These are phyloP conservation scores for Muraenolepis orangiensis DNA, from an alignment of 2,797 vertebrate species.

Conservation along the genomic window DNA sequence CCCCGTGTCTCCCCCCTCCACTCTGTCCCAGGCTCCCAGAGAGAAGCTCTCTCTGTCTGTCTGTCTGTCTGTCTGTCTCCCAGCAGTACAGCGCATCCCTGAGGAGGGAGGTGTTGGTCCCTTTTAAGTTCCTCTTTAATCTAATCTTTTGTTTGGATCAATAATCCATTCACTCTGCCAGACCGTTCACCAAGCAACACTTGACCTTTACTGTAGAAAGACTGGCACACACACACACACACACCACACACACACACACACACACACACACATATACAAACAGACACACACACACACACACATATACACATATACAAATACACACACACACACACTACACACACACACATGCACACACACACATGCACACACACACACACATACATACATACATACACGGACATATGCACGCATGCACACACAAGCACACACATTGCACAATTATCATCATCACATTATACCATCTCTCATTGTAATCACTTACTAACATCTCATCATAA, in stretches of 20 bases:
- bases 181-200: constrained; percentile 63
- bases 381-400: too few relatives aligned
- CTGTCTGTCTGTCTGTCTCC: constrained; percentile 13
- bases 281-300: neutral
- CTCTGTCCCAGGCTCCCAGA: neutral
- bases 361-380: too few relatives aligned
- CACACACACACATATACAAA: neutral
- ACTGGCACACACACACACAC: neutral
- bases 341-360: neutral
- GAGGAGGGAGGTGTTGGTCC: constrained; percentile 48
- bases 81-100: constrained; percentile 56
- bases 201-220: constrained; percentile 19
- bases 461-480: neutral
- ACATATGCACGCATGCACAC: neutral
- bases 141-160: constrained; percentile 68
- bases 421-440: neutral
- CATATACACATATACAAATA: too few relatives aligned
- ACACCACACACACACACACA: too few relatives aligned
- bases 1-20: neutral
- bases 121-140: constrained; percentile 70
- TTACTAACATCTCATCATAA: too few relatives aligned
- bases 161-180: constrained; percentile 70
- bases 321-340: neutral
- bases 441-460: neutral
- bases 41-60: constrained; percentile 10